A percentile compares a stretch with the other conserved stretches of the same genome.
Conservation (phyloP, 2,888 invertebrate species). For the Eledona agricola region DNA sequence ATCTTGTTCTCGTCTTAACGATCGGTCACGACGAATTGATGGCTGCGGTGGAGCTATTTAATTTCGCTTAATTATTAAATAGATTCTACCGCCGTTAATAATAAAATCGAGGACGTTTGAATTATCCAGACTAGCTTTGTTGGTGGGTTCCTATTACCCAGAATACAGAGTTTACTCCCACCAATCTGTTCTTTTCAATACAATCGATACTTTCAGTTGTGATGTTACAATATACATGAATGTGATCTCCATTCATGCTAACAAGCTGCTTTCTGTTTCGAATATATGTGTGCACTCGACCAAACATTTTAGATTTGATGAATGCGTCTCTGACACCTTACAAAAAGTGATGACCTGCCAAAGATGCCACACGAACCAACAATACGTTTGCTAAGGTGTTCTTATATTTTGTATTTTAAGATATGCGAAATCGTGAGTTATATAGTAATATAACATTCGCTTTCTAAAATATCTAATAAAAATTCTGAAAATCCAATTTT, state of each 20-base stretch:
- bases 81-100: slow-evolving; percentile 12
- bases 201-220: slow-evolving; percentile 12
- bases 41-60: slow-evolving; percentile 2
- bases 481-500: no score
- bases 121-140: slow-evolving; percentile 18
- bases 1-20: no score
- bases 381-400: no score
- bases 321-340: no score
- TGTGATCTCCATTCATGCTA: slow-evolving; percentile 7
- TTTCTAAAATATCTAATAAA: no score
- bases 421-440: no score
- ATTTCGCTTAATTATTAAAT: slow-evolving; percentile 19
- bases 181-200: slow-evolving; percentile 1
- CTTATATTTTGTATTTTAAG: no score
- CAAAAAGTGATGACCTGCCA: no score
- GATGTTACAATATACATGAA: slow-evolving; percentile 10
- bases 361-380: no score
- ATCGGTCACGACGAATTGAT: no score
- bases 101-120: slow-evolving; percentile 8
- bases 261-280: slow-evolving; percentile 4
- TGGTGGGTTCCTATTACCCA: slow-evolving; percentile 6
- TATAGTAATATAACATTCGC: no score
- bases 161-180: slow-evolving; percentile 1
- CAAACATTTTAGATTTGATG: slow-evolving; percentile 5
- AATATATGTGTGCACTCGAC: slow-evolving; percentile 1